Conservation (phyloP, 2,888 invertebrate species). For the Caradrina clavipalpis region DNA sequence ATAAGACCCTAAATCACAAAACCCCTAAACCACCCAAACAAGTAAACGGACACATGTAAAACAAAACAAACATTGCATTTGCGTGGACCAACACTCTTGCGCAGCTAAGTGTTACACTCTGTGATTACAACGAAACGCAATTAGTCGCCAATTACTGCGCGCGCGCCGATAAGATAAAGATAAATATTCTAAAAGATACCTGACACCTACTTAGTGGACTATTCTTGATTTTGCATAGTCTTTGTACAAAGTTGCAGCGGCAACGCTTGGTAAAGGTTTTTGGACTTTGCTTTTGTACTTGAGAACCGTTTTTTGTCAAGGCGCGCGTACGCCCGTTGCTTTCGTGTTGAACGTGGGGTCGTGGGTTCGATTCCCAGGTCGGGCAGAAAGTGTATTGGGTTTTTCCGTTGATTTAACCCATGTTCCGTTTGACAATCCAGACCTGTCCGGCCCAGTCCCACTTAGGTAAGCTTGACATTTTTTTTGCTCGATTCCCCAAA, state of each 20-base stretch:
- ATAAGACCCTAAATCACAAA: neutral
- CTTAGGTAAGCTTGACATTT: too few relatives aligned
- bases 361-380: too few relatives aligned
- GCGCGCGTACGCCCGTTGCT: too few relatives aligned
- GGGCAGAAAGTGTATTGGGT: too few relatives aligned
- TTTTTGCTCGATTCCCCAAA: too few relatives aligned
- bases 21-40: conserved; percentile 20
- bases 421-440: too few relatives aligned
- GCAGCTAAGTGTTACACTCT: conserved; percentile 74
- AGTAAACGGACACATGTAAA: conserved; percentile 59
- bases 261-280: neutral
- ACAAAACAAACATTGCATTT: conserved; percentile 66
- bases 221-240: conserved; percentile 54
- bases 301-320: neutral
- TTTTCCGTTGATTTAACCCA: too few relatives aligned
- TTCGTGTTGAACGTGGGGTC: too few relatives aligned
- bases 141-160: conserved; percentile 84
- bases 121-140: conserved; percentile 87
- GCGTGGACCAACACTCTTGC: conserved; percentile 62
- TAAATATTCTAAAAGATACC: conserved; percentile 82
- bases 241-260: conserved; percentile 35
- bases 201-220: conserved; percentile 79
- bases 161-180: conserved; percentile 81
- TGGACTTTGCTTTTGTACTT: conserved; percentile 7
- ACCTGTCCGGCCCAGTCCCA: too few relatives aligned